A percentile compares a stretch with the other conserved stretches of the same genome.
phyloP scores from a whole-genome alignment of 1,140 invertebrate genomes.

The Vollenhovia emeryi region DNA sequence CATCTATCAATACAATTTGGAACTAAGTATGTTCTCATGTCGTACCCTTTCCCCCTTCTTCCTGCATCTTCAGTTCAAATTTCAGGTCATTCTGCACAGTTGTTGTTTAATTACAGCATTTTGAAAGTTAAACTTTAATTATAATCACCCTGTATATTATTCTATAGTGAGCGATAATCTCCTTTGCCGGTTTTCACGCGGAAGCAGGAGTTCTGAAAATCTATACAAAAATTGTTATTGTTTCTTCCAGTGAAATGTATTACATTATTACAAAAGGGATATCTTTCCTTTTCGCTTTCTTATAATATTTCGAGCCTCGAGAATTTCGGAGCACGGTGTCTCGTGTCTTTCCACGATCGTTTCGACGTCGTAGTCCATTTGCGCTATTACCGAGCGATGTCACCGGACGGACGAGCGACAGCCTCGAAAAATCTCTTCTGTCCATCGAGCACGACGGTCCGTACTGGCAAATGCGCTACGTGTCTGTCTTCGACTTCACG shows the following conservation, averaged over 20 bases:
- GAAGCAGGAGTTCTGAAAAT: not conserved
- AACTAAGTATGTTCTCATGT: too few species aligned
- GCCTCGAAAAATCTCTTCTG: conserved; percentile 65
- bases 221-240: not conserved
- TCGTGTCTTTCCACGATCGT: conserved; percentile 10
- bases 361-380: conserved; percentile 19
- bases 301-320: not conserved
- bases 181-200: not conserved
- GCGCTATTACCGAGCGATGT: conserved; percentile 65
- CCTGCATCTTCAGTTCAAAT: too few species aligned
- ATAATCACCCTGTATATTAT: too few species aligned
- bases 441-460: conserved; percentile 58
- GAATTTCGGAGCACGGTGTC: not conserved
- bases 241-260: not conserved
- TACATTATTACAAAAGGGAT: not conserved
- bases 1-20: too few species aligned
- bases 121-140: too few species aligned
- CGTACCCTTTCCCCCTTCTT: too few species aligned
- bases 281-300: not conserved
- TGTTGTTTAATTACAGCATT: too few species aligned
- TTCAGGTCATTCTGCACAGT: too few species aligned
- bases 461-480: conserved; percentile 68
- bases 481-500: conserved; percentile 58
- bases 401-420: conserved; percentile 62
- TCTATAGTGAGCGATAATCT: not conserved